Conservation (phyloP, 2,113 vertebrate species). For the Shinisaurus crocodilurus region DNA sequence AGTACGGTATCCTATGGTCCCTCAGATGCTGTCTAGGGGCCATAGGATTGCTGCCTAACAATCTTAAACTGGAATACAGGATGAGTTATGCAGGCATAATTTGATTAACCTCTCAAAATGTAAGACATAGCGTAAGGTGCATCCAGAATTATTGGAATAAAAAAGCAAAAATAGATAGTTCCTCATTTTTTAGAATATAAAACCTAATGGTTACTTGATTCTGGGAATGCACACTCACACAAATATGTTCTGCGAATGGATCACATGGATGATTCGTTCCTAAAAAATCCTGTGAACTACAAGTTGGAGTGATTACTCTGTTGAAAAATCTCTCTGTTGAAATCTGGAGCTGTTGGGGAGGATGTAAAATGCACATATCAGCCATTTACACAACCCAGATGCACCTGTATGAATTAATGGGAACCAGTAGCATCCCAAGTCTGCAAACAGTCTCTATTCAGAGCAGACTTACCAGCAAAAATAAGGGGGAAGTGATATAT, state of each 20-base stretch:
- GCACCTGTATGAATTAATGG: neutral
- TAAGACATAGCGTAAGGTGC: neutral
- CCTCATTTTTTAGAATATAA: neutral
- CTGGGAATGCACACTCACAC: neutral
- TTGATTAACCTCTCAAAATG: neutral
- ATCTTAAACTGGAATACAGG: neutral
- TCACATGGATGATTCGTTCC: neutral
- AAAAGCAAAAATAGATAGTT: neutral
- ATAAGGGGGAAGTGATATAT: too few species aligned
- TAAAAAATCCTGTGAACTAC: neutral
- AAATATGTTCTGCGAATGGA: neutral
- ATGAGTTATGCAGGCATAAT: neutral
- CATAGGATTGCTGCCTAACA: too few species aligned
- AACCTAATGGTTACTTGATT: neutral
- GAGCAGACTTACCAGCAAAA: too few species aligned
- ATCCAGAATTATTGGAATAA: neutral
- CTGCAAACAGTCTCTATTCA: neutral
- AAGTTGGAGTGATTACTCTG: neutral
- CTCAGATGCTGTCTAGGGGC: too few species aligned
- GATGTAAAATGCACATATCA: neutral
- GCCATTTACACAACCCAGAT: too few species aligned
- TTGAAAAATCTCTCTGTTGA: neutral
- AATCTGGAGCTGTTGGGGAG: neutral
- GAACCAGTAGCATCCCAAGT: neutral
- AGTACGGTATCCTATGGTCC: too few species aligned